These are phyloP conservation scores for Drosophila suzukii DNA, from an alignment of 1,140 invertebrate genomes.

Conservation along the genomic window DNA sequence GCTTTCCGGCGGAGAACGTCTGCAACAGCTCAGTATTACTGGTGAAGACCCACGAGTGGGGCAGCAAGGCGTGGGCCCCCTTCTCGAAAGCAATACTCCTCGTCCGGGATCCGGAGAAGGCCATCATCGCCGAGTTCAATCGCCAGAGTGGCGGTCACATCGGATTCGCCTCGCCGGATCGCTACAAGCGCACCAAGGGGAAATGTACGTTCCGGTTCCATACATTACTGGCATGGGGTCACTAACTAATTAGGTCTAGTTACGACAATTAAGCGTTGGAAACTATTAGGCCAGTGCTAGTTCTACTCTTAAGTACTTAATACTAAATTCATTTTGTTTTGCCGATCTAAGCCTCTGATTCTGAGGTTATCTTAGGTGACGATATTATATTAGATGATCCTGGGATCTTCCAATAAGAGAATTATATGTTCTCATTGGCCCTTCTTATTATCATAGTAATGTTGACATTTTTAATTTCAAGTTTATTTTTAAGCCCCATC, in stretches of 20 bases:
- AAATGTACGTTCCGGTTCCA: slow-evolving; percentile 85
- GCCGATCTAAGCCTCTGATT: too few relatives aligned
- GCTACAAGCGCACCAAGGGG: slow-evolving; percentile 87
- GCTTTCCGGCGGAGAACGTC: slow-evolving; percentile 92
- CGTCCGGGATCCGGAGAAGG: slow-evolving; percentile 89
- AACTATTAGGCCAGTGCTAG: not conserved
- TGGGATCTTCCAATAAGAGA: too few relatives aligned
- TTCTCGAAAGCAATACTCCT: slow-evolving; percentile 89
- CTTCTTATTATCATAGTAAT: too few relatives aligned
- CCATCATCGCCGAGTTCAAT: slow-evolving; percentile 91
- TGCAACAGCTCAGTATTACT: slow-evolving; percentile 90
- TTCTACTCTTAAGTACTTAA: too few relatives aligned
- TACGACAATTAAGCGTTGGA: not conserved
- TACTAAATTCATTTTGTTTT: too few relatives aligned
- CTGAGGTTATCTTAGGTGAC: too few relatives aligned
- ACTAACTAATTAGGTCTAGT: not conserved
- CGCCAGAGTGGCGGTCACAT: slow-evolving; percentile 89
- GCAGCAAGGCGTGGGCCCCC: slow-evolving; percentile 86
- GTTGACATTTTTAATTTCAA: too few relatives aligned
- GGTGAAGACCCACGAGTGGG: slow-evolving; percentile 93
- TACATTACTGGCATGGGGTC: too few relatives aligned
- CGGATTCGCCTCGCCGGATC: slow-evolving; percentile 88
- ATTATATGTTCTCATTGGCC: too few relatives aligned
- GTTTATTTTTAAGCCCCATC: too few relatives aligned
- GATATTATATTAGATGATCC: too few relatives aligned